Conservation (phyloP, 2,888 invertebrate species). For the Laspeyria flexula region DNA sequence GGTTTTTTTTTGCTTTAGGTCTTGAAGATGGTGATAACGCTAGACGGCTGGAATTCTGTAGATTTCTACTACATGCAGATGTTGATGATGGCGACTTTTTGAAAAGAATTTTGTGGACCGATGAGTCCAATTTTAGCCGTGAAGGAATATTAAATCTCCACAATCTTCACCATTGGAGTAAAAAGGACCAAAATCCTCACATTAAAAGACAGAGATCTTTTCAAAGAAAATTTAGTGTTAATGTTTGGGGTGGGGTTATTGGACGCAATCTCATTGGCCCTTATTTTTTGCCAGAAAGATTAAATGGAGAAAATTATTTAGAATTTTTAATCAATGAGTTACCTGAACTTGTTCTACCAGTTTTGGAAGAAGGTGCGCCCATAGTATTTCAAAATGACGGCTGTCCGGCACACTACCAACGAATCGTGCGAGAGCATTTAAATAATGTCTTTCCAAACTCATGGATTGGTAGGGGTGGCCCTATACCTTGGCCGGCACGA, state of each 20-base stretch:
- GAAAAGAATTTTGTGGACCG: conserved; percentile 18
- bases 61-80: conserved; percentile 2
- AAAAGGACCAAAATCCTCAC: conserved; percentile 22
- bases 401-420: too few relatives aligned
- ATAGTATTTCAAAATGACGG: too few relatives aligned
- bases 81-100: conserved; percentile 15
- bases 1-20: conserved; percentile 2
- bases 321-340: conserved; percentile 6
- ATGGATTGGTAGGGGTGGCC: too few relatives aligned
- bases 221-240: conserved; percentile 16
- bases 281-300: conserved; percentile 14
- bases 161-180: conserved; percentile 22
- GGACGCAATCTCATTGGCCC: conserved; percentile 14
- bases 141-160: conserved; percentile 22
- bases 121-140: conserved; percentile 17
- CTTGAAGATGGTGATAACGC: not conserved
- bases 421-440: too few relatives aligned
- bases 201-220: conserved; percentile 17
- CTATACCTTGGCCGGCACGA: too few relatives aligned
- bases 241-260: conserved; percentile 27
- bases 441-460: too few relatives aligned
- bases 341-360: not conserved
- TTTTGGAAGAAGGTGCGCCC: not conserved
- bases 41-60: not conserved
- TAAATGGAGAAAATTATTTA: conserved; percentile 9